Evolutionary conservation across 1,140 invertebrate species (phyloP).

Genomic region (Lepidurus packardi): DNA sequence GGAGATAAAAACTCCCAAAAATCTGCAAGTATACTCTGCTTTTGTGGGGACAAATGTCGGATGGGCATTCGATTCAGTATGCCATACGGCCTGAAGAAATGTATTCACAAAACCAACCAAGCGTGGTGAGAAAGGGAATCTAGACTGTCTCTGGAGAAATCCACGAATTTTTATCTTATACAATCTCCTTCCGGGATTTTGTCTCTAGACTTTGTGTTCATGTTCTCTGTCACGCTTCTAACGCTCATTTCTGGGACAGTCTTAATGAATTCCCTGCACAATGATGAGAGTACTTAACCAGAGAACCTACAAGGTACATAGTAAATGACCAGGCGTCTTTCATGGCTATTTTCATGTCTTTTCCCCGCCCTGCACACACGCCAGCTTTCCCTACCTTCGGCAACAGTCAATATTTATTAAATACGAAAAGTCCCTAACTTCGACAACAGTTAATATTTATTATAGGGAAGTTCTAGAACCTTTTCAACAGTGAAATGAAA

Average conservation of each 20-base stretch:
- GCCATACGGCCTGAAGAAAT: background rate
- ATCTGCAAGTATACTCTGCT: background rate
- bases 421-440: too few species aligned
- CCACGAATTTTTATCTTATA: too few species aligned
- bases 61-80: background rate
- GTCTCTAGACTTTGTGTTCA: too few species aligned
- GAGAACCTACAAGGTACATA: background rate
- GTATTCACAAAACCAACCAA: background rate
- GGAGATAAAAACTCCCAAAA: background rate
- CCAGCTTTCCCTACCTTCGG: too few species aligned
- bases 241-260: background rate
- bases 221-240: background rate
- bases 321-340: background rate
- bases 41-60: background rate
- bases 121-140: background rate
- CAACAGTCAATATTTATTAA: too few species aligned
- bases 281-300: background rate
- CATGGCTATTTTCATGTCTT: too few species aligned
- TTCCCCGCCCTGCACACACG: too few species aligned
- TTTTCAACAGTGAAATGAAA: too few species aligned
- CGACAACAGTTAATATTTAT: too few species aligned
- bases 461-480: too few species aligned
- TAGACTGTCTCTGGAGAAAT: too few species aligned
- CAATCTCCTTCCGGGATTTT: too few species aligned
- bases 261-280: background rate